A percentile compares a stretch with the other conserved stretches of the same genome.
These are phyloP conservation scores for Chrysocyon brachyurus DNA, from an alignment of 2,797 vertebrate genomes.

Conservation along the genomic window DNA sequence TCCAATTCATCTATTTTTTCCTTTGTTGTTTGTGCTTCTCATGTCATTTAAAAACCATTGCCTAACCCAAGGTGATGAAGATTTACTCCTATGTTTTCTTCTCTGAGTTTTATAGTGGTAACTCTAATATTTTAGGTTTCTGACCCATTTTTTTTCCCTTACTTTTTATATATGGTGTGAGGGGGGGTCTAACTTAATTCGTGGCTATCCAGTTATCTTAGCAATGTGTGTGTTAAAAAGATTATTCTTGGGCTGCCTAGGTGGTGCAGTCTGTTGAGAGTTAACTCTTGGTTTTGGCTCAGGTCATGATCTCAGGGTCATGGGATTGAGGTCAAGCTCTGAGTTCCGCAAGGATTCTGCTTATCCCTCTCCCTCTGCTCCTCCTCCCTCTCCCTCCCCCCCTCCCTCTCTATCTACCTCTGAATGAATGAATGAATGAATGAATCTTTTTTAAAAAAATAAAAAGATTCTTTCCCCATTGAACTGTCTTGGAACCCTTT, in stretches of 20 bases:
- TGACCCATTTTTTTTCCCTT: not conserved
- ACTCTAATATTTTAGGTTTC: not conserved
- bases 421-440: too few relatives aligned
- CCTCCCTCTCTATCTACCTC: too few relatives aligned
- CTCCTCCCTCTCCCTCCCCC: too few relatives aligned
- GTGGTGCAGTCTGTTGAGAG: too few relatives aligned
- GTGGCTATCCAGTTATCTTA: not conserved
- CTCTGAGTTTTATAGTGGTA: not conserved
- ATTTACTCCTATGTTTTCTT: not conserved
- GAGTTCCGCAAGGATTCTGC: not conserved
- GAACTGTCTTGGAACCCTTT: not conserved
- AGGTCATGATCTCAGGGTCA: not conserved
- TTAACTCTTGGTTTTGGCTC: not conserved
- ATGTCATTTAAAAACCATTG: not conserved
- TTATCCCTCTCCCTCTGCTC: not conserved
- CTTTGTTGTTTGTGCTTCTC: slow-evolving; percentile 18
- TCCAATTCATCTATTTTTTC: not conserved
- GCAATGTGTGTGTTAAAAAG: too few relatives aligned
- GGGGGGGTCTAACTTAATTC: not conserved
- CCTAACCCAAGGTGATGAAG: not conserved
- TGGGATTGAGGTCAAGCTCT: not conserved
- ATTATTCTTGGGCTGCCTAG: too few relatives aligned
- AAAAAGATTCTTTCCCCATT: not conserved
- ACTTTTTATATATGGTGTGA: not conserved
- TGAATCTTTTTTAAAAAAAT: too few relatives aligned